phyloP scores from a whole-genome alignment of 2,113 vertebrate genomes.

The Clarias gariepinus region DNA sequence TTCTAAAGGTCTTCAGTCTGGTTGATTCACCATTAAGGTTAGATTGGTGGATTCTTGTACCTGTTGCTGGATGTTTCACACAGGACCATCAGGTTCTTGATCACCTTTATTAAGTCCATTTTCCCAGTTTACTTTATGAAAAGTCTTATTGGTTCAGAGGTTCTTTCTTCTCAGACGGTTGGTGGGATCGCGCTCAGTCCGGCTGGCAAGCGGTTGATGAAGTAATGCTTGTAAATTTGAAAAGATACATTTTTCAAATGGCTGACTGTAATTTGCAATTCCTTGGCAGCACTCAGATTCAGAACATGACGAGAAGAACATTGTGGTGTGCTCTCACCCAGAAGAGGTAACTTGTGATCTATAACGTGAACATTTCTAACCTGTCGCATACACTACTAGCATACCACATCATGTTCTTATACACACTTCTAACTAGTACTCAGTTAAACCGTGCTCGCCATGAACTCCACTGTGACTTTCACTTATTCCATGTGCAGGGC shows the following conservation, averaged over 20 bases:
- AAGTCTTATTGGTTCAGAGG: background rate
- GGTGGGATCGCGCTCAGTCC: background rate
- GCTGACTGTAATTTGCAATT: background rate
- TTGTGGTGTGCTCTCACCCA: constrained; percentile 32
- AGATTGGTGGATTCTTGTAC: background rate
- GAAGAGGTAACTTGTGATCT: constrained; percentile 29
- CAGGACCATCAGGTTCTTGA: background rate
- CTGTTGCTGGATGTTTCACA: background rate
- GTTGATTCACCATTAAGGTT: background rate
- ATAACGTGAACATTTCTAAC: background rate
- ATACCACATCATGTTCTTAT: background rate
- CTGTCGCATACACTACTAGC: background rate
- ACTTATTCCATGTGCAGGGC: background rate
- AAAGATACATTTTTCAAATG: background rate
- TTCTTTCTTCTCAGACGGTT: background rate
- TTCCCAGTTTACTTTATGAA: background rate
- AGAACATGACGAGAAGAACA: constrained; percentile 35
- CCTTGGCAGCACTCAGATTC: constrained; percentile 14
- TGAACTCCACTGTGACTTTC: background rate
- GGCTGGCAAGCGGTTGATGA: background rate
- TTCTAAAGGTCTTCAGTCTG: background rate
- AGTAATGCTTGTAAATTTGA: background rate
- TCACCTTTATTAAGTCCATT: background rate
- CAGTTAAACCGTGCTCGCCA: background rate
- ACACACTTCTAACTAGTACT: background rate